Percentiles rank a stretch among this genome's conserved stretches.
Evolutionary conservation across 2,888 invertebrate genomes (phyloP).

Genomic region (Andrena dorsata): DNA sequence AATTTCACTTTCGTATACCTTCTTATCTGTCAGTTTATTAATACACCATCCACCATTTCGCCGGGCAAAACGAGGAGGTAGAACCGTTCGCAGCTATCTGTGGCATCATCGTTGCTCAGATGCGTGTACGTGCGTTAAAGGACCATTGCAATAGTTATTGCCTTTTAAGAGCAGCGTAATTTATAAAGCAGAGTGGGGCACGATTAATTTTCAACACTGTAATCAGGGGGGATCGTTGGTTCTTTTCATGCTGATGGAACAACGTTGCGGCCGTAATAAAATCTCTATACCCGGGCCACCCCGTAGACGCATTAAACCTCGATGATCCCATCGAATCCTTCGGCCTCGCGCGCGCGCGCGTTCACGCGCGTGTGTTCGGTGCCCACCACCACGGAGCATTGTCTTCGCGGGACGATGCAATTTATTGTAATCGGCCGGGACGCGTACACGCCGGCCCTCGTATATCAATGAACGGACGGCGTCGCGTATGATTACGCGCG

Average conservation of each 20-base stretch:
- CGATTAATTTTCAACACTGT: conserved; percentile 31
- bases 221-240: conserved; percentile 18
- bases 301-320: conserved; percentile 28
- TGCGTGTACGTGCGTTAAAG: background rate
- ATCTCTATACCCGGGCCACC: conserved; percentile 10
- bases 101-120: background rate
- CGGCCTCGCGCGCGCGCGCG: conserved; percentile 9
- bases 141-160: background rate
- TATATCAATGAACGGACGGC: conserved; percentile 64
- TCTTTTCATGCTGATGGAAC: conserved; percentile 18
- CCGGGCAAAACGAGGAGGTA: background rate
- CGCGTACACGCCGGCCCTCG: conserved; percentile 46
- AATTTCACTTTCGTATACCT: background rate
- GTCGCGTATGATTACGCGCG: conserved; percentile 24
- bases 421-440: conserved; percentile 69
- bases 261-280: conserved; percentile 37
- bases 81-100: background rate
- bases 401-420: conserved; percentile 70
- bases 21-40: background rate
- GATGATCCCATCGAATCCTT: conserved; percentile 34
- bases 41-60: conserved; percentile 9
- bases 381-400: conserved; percentile 53
- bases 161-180: conserved; percentile 26
- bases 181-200: conserved; percentile 24
- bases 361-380: background rate